These are phyloP conservation scores for Lamellibrachia satsuma DNA, from an alignment of 2,888 invertebrate genomes.

Conservation along the genomic window DNA sequence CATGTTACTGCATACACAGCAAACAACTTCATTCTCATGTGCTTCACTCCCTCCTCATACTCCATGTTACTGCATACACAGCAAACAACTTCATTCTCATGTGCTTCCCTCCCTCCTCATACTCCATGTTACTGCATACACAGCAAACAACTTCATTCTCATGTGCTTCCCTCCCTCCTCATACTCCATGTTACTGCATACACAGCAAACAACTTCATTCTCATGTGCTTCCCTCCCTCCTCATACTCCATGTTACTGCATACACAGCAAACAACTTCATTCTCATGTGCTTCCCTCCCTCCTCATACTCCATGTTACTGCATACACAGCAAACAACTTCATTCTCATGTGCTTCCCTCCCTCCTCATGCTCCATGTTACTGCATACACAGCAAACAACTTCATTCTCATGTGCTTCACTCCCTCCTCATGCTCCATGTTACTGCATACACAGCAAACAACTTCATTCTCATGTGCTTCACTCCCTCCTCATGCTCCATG, in stretches of 20 bases:
- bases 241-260: slow-evolving; percentile 77
- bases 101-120: not conserved
- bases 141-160: not conserved
- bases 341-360: not conserved
- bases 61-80: not conserved
- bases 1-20: slow-evolving; percentile 71
- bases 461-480: not conserved
- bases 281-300: slow-evolving; percentile 81
- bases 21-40: not conserved
- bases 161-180: not conserved
- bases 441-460: not conserved
- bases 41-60: not conserved
- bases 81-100: not conserved
- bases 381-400: not conserved
- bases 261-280: slow-evolving; percentile 78
- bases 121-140: not conserved
- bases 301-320: slow-evolving; percentile 78
- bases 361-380: not conserved
- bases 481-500: not conserved
- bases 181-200: not conserved
- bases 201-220: not conserved
- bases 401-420: not conserved
- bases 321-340: not conserved
- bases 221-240: slow-evolving; percentile 80
- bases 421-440: not conserved